Evolutionary conservation across 2,888 invertebrate species (phyloP).

Genomic region (Eustalomyia histrio): DNA sequence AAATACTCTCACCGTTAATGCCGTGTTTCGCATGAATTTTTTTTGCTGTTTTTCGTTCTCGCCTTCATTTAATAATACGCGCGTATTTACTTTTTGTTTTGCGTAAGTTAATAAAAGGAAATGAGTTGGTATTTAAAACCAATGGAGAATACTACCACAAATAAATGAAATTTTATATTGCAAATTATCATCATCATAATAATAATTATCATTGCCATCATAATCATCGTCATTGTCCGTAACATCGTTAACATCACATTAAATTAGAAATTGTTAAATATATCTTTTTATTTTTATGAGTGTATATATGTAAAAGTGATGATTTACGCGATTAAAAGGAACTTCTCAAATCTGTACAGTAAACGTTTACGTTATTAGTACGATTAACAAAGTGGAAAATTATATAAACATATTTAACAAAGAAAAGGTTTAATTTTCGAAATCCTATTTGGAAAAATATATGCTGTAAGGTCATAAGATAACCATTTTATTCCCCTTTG

Average conservation of each 20-base stretch:
- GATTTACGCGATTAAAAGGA: not conserved
- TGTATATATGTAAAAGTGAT: not conserved
- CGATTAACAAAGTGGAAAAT: not conserved
- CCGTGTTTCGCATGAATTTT: not conserved
- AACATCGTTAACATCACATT: constrained; percentile 44
- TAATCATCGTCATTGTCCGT: constrained; percentile 30
- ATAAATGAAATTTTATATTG: constrained; percentile 53
- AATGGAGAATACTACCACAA: constrained; percentile 40
- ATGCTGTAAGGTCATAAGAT: no score
- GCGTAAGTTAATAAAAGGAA: constrained; percentile 58
- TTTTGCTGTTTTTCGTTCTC: not conserved
- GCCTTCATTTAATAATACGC: not conserved
- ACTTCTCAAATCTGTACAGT: not conserved
- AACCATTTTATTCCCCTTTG: no score
- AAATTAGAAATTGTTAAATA: constrained; percentile 20
- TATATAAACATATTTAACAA: not conserved
- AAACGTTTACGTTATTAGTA: not conserved
- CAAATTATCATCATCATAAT: constrained; percentile 37
- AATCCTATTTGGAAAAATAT: no score
- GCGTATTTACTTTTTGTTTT: constrained; percentile 16
- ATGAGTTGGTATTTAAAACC: constrained; percentile 53
- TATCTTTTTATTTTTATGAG: not conserved
- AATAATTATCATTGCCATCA: constrained; percentile 13
- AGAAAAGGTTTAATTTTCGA: no score
- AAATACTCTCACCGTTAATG: not conserved